Evolutionary conservation across 2,113 vertebrate species (phyloP), one percentile per base, ranked within the genome.

Genomic region (Saguinus imperator): DNA sequence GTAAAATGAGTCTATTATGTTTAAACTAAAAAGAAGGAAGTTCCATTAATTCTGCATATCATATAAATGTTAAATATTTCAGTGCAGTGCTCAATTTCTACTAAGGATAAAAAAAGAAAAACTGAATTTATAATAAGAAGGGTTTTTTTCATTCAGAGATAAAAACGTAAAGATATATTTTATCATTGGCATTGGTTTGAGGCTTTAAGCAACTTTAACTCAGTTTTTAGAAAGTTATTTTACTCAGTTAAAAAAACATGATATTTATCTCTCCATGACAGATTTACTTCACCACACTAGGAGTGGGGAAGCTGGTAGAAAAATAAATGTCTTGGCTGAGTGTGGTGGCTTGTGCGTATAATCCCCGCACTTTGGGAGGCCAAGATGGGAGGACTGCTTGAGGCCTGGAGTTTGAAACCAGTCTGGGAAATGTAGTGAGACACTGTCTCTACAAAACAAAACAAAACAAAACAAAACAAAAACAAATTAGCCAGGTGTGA

Each of bases 21-120:
- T 96, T 82, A 85, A 92, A 81, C 23, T 91, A 43, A 55, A 91
- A 93, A 96, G 66, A 90, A 93, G 48, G 68, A 90, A 70, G 48
- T 10, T 57, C 57, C 40, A 58, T 84, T 85, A 75, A 89, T 37
- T 64, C 79, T 20, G 81, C 61, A 11, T 20, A 32, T 55, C 23
- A 21, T 37, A 21, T 52, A 29, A 84, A 85, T 68, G n/a, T 73
- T 91, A 95, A 93, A 43, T 85, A 72, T 82, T 29, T 37, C 55
- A 87, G 85, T 64, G 86, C 10, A 83, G 35, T 58, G 43, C 72
- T 89, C 27, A 20, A 14, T 61, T 55, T 76, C 32, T 14, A 40
- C 18, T 86, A 64, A 72, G 45, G 37, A 64, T 79, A 66, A 40
- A 94, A 93, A 85, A 87, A 48, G 89, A 83, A 96, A 84, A 82